These are phyloP conservation scores for Varecia variegata DNA, from an alignment of 2,797 vertebrate genomes.

Conservation along the genomic window DNA sequence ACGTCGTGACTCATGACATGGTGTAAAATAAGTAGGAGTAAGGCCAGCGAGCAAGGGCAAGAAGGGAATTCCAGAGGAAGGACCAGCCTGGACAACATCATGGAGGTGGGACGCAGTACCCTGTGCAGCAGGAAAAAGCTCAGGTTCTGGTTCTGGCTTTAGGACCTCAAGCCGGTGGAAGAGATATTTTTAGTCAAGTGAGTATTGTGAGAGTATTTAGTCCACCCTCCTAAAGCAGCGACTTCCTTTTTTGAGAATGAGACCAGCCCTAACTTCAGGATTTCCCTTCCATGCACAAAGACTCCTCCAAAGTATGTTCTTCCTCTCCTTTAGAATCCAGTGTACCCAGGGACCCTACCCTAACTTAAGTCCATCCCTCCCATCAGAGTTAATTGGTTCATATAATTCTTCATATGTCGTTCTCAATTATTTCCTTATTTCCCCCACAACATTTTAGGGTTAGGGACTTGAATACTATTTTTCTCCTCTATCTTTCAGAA, in stretches of 20 bases:
- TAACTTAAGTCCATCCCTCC: neutral
- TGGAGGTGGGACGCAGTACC: neutral
- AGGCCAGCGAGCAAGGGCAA: neutral
- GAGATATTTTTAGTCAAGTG: constrained; percentile 41
- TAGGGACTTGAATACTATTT: neutral
- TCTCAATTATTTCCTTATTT: neutral
- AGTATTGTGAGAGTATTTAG: neutral
- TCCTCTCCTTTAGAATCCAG: neutral
- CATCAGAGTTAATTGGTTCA: neutral
- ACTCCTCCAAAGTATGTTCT: neutral
- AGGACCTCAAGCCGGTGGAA: neutral
- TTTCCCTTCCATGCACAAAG: constrained; percentile 12
- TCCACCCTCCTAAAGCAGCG: constrained; percentile 27
- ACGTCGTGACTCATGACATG: neutral
- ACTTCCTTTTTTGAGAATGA: constrained; percentile 63
- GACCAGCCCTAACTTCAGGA: constrained; percentile 26
- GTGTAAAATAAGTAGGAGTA: neutral
- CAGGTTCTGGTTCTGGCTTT: neutral
- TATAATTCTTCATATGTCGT: neutral
- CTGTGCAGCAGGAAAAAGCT: neutral
- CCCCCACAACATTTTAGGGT: neutral
- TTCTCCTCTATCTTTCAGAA: constrained; percentile 32
- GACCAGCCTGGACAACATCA: neutral
- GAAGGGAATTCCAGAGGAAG: neutral
- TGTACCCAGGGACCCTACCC: neutral